These are phyloP conservation scores for Indicator maculatus DNA, from an alignment of 2,113 vertebrate genomes.

Conservation along the genomic window DNA sequence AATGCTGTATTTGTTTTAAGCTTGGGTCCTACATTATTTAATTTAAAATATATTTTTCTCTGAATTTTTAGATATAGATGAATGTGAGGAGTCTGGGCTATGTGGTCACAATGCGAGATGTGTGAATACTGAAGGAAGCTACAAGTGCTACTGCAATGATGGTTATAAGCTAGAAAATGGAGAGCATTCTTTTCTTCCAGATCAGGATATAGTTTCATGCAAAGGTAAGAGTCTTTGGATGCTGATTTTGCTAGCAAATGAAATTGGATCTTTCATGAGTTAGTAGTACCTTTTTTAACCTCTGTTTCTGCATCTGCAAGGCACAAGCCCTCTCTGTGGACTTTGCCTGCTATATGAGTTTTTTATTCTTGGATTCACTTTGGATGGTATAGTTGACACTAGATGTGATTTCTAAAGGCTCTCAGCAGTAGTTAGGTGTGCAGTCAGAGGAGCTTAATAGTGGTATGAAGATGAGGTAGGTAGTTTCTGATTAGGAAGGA, in stretches of 20 bases:
- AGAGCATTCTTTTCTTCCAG: conserved; percentile 75
- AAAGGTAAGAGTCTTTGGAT: conserved; percentile 74
- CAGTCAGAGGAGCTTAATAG: background rate
- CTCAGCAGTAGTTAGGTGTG: background rate
- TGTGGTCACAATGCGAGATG: conserved; percentile 85
- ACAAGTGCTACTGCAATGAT: conserved; percentile 83
- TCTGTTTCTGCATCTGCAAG: background rate
- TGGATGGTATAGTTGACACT: background rate
- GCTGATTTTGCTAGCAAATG: background rate
- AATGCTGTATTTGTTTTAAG: background rate
- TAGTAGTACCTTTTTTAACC: background rate
- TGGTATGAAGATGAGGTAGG: background rate
- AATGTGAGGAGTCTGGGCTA: conserved; percentile 78
- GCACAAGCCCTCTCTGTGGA: background rate
- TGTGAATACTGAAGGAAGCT: conserved; percentile 83
- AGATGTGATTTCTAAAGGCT: background rate
- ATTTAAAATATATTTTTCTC: background rate
- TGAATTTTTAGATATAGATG: conserved; percentile 82
- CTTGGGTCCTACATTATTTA: background rate
- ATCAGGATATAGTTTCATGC: conserved; percentile 72
- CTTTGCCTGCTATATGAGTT: background rate
- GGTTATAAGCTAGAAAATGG: conserved; percentile 82
- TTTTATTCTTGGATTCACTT: background rate
- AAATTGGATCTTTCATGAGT: background rate
- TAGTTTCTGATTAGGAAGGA: background rate